Conservation (phyloP, 2,797 vertebrate genomes). For the Protonibea diacanthus region DNA sequence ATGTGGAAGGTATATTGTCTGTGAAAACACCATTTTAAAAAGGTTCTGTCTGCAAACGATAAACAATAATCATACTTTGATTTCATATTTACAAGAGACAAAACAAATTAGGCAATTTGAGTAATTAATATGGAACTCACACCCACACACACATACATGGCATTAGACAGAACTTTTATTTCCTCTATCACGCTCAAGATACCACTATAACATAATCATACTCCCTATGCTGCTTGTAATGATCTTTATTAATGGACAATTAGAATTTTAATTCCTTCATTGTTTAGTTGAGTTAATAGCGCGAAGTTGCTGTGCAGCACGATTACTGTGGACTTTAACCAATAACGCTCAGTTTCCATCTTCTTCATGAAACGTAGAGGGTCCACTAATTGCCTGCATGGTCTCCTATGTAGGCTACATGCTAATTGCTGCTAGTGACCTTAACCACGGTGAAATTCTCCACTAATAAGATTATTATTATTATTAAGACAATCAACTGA, state of each 20-base stretch:
- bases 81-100: no score
- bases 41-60: not conserved
- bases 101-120: not conserved
- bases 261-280: constrained; percentile 9
- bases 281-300: constrained; percentile 17
- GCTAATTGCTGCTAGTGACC: constrained; percentile 43
- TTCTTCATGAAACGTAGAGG: constrained; percentile 6
- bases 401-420: constrained; percentile 3
- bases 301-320: constrained; percentile 6
- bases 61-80: no score
- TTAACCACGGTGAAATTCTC: constrained; percentile 12
- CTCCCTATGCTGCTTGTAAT: constrained; percentile 5
- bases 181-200: not conserved
- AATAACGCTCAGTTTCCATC: constrained; percentile 6
- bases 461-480: constrained; percentile 24
- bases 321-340: constrained; percentile 5
- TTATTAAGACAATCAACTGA: constrained; percentile 1
- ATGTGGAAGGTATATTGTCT: constrained; percentile 14
- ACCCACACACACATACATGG: not conserved
- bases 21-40: constrained; percentile 2
- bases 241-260: constrained; percentile 11
- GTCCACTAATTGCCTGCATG: constrained; percentile 22
- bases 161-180: not conserved
- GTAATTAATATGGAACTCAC: not conserved
- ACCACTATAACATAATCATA: not conserved